These are phyloP conservation scores for Argyresthia albistria DNA, from an alignment of 2,888 invertebrate genomes.

Conservation along the genomic window DNA sequence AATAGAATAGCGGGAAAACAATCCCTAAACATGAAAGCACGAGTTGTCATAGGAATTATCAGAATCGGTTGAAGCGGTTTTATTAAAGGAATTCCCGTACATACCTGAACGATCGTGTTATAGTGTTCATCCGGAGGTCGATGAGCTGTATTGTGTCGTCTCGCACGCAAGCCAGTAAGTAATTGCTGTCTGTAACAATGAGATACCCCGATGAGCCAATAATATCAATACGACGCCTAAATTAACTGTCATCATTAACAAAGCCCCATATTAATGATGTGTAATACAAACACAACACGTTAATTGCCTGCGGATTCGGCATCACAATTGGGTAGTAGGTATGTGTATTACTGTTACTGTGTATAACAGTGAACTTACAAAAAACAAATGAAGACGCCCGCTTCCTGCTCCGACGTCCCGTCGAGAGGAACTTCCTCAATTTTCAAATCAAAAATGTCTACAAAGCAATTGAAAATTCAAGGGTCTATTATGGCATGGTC, in stretches of 20 bases:
- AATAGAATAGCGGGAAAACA: too few species aligned
- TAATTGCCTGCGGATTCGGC: too few species aligned
- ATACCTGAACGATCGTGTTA: conserved; percentile 92
- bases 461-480: conserved; percentile 5
- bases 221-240: background rate
- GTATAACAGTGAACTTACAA: background rate
- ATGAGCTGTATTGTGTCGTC: conserved; percentile 96
- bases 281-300: too few species aligned
- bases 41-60: too few species aligned
- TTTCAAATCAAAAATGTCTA: conserved; percentile 3
- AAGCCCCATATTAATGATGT: background rate
- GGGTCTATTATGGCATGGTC: conserved; percentile 4
- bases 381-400: background rate
- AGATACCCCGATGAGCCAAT: conserved; percentile 2
- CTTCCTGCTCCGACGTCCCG: background rate
- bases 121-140: conserved; percentile 95
- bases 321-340: too few species aligned
- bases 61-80: too few species aligned
- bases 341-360: too few species aligned
- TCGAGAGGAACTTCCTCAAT: conserved; percentile 1
- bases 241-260: conserved; percentile 1
- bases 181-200: conserved; percentile 84
- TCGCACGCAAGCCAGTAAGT: conserved; percentile 91
- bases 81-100: conserved; percentile 19
- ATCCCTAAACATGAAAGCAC: too few species aligned